A percentile compares a stretch with the other conserved stretches of the same genome.
Evolutionary conservation across 2,888 invertebrate genomes (phyloP).

Genomic region (Crepidodera aurea): DNA sequence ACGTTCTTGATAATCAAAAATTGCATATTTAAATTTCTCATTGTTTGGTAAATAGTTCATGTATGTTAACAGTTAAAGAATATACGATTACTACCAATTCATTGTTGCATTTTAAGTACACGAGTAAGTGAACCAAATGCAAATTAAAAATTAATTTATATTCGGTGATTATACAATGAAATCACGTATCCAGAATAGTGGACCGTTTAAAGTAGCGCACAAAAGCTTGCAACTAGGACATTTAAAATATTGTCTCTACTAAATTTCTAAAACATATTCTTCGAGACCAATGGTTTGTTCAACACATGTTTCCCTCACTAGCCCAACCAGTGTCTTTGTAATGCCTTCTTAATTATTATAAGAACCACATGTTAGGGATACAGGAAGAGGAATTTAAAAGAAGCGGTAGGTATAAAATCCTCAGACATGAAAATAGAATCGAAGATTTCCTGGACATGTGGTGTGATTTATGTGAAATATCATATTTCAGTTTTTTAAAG

Average conservation of each 20-base stretch:
- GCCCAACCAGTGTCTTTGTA: background rate
- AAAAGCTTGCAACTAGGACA: no score
- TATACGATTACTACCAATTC: constrained; percentile 39
- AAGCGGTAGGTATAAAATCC: background rate
- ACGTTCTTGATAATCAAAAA: constrained; percentile 16
- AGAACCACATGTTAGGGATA: background rate
- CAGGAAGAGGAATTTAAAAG: background rate
- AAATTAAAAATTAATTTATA: constrained; percentile 19
- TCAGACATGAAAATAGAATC: background rate
- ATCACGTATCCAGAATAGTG: constrained; percentile 1
- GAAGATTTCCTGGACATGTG: background rate
- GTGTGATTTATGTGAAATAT: background rate
- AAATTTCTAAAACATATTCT: no score
- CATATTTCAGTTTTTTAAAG: no score
- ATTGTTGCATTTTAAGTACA: constrained; percentile 34
- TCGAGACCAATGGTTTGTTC: no score
- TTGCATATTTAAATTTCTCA: constrained; percentile 28
- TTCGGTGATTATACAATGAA: background rate
- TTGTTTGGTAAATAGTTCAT: constrained; percentile 41
- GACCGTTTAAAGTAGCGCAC: background rate
- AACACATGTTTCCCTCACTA: background rate
- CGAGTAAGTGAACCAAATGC: constrained; percentile 33
- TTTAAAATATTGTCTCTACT: no score
- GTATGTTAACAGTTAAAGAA: constrained; percentile 47
- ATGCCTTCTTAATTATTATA: no score